Evolutionary conservation across 2,888 invertebrate genomes (phyloP), one percentile per base, ranked within the genome.

Genomic region (Rosalia funebris): DNA sequence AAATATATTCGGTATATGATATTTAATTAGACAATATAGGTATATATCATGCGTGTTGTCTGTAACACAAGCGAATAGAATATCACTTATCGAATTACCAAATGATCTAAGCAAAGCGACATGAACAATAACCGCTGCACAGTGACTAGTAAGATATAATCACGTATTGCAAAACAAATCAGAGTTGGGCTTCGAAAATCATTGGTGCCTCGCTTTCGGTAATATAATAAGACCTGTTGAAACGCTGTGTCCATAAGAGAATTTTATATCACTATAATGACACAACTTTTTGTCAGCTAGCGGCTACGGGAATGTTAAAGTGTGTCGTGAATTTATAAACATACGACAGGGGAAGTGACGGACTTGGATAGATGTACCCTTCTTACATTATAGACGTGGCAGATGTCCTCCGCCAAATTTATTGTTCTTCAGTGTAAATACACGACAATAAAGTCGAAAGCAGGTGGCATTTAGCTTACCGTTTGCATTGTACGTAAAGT

Each of bases 241-340:
- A 70, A 76, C 75, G 71, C 70, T 73, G 76, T 75, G 73, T 66
- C 77, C 77, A 76, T 79, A 77, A 76, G 73, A 60, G 76, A 76
- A 70, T 75, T 75, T 75, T 75, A 75, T 75, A 72, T 74, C 71
- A 73, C 70, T 73, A 75, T 75, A 78, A 77, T 78, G 76, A 77
- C 72, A 70, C 79, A 73, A 76, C 71, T 78, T 79, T 79, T 79
- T 79, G 69, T 65, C 54, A 55, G 61, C 62, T 65, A 66, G 72
- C 75, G 74, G 73, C 74, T 72, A 71, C 70, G 68, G 71, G 71
- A 70, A 72, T 74, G 72, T 71, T 69, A 71, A 73, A 75, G 72
- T 75, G 78, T 75, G 74, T 73, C 60, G 71, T 72, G 77, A 78
- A 77, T 78, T 76, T 76, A 75, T 75, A 77, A 73, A 72, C 71